phyloP scores from a whole-genome alignment of 2,888 invertebrate genomes.

The Scrobipalpa atriplicella region DNA sequence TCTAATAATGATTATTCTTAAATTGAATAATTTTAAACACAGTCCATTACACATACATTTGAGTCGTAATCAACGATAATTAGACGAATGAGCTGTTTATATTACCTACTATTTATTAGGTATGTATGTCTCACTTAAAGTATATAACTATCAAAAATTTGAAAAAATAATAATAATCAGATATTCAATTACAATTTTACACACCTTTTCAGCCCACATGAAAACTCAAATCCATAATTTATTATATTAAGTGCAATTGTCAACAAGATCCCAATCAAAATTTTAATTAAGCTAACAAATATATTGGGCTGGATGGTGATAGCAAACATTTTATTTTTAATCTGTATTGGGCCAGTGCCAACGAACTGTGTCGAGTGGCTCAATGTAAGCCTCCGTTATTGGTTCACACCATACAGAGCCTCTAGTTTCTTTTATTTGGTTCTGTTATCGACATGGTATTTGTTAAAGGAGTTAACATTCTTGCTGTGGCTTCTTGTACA shows the following conservation, averaged over 20 bases:
- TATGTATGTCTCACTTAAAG: too few species aligned
- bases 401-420: slow-evolving; percentile 23
- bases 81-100: too few species aligned
- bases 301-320: slow-evolving; percentile 15
- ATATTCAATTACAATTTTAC: background rate
- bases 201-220: background rate
- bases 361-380: slow-evolving; percentile 25
- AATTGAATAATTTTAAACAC: too few species aligned
- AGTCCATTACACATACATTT: too few species aligned
- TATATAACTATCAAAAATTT: too few species aligned
- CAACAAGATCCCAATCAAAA: slow-evolving; percentile 13
- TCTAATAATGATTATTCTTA: too few species aligned
- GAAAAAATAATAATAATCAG: background rate
- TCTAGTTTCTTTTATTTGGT: slow-evolving; percentile 23
- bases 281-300: slow-evolving; percentile 29
- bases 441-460: background rate
- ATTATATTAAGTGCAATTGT: background rate
- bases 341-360: slow-evolving; percentile 30
- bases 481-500: too few species aligned
- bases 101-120: too few species aligned
- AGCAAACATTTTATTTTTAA: slow-evolving; percentile 28
- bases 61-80: too few species aligned
- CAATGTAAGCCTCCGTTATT: slow-evolving; percentile 24
- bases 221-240: background rate
- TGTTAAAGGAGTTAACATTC: background rate